Percentiles rank a stretch among this genome's conserved stretches.
Conservation (phyloP, 1,140 invertebrate species). For the Ceratina australensis region DNA sequence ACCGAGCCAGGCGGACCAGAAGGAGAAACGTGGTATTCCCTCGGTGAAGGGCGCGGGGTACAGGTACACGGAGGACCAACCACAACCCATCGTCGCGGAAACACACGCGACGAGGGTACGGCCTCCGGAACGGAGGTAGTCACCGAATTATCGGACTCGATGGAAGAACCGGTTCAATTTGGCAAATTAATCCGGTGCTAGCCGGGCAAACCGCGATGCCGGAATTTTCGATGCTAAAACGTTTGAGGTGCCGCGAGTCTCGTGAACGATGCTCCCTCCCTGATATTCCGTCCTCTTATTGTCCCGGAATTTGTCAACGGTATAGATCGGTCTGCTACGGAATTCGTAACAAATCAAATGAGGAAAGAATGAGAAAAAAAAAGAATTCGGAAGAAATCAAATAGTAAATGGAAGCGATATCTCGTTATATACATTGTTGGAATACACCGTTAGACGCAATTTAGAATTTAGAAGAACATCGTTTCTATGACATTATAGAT, state of each 20-base stretch:
- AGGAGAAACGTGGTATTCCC: slow-evolving; percentile 66
- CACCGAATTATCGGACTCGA: slow-evolving; percentile 78
- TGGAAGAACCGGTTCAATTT: slow-evolving; percentile 78
- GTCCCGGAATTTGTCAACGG: background rate
- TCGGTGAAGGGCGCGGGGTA: slow-evolving; percentile 52
- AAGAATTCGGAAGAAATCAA: no score
- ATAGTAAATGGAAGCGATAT: no score
- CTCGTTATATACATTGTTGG: no score
- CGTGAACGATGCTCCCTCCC: background rate
- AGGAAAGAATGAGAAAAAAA: no score
- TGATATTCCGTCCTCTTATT: background rate
- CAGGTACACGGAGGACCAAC: slow-evolving; percentile 57
- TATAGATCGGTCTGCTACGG: background rate
- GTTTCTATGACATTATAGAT: no score
- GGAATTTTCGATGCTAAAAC: slow-evolving; percentile 69
- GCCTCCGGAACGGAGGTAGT: slow-evolving; percentile 43
- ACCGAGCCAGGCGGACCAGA: slow-evolving; percentile 69
- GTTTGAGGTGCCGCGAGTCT: slow-evolving; percentile 56
- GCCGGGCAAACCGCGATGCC: slow-evolving; percentile 54
- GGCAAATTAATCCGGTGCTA: slow-evolving; percentile 76
- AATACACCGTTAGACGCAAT: no score
- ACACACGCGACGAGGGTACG: slow-evolving; percentile 36
- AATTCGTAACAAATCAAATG: background rate
- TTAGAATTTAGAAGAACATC: no score
- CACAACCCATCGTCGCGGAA: slow-evolving; percentile 13